Percentiles rank a stretch among this genome's conserved stretches.
Conservation (phyloP, 1,140 invertebrate genomes). For the Babylonia areolata region DNA sequence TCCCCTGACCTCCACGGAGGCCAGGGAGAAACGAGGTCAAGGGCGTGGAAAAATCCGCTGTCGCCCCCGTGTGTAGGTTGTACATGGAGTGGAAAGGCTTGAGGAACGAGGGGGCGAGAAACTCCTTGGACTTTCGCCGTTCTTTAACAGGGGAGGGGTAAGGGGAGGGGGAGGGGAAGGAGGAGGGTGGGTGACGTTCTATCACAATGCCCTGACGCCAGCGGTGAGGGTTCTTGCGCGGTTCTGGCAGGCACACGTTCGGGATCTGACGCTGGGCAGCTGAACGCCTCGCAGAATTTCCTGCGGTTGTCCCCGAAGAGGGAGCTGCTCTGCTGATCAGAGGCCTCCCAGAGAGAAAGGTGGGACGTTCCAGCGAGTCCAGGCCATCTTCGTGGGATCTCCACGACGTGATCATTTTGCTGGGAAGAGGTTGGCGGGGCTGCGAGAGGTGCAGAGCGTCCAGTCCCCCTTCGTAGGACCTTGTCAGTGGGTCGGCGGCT, state of each 20-base stretch:
- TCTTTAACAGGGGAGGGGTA: background rate
- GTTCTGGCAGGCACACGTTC: no score
- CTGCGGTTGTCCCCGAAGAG: background rate
- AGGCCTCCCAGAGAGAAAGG: background rate
- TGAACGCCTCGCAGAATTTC: background rate
- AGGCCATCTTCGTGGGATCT: slow-evolving; percentile 19
- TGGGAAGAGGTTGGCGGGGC: no score
- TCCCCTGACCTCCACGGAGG: background rate
- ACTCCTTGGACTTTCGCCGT: slow-evolving; percentile 3
- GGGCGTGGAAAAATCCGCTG: background rate
- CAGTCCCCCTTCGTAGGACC: no score
- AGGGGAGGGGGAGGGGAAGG: background rate
- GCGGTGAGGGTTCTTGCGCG: slow-evolving; percentile 14
- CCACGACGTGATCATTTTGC: background rate
- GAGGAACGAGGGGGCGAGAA: slow-evolving; percentile 28
- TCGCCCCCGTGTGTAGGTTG: background rate
- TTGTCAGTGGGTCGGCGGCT: background rate
- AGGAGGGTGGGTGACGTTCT: no score
- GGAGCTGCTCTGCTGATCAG: background rate
- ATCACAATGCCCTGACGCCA: slow-evolving; percentile 26
- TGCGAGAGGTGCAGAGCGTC: background rate
- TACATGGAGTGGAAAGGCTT: slow-evolving; percentile 1
- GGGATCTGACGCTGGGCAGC: background rate
- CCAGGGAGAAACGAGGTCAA: background rate
- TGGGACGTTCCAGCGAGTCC: background rate